Conservation (phyloP, 2,888 invertebrate genomes). For the Desoria tigrina region DNA sequence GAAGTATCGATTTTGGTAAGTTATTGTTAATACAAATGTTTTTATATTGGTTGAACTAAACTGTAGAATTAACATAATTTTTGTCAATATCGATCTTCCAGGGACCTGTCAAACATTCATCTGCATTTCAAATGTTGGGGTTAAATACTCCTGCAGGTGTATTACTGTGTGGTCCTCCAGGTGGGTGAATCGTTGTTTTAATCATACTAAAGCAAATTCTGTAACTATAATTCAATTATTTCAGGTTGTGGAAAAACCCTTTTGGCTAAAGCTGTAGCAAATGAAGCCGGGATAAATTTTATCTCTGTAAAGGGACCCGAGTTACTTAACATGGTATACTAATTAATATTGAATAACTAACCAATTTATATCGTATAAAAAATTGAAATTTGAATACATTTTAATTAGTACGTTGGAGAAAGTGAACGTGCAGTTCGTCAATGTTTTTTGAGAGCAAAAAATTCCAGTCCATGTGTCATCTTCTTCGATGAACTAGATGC, state of each 20-base stretch:
- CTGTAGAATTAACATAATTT: too few relatives aligned
- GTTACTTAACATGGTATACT: constrained; percentile 84
- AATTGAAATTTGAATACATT: too few relatives aligned
- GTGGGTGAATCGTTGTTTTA: constrained; percentile 62
- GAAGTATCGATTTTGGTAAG: constrained; percentile 81
- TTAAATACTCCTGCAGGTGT: constrained; percentile 83
- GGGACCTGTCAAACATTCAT: constrained; percentile 87
- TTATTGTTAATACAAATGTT: constrained; percentile 12
- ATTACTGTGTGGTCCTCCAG: constrained; percentile 93
- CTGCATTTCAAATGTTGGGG: constrained; percentile 75
- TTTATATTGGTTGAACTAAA: too few relatives aligned
- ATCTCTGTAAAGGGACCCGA: constrained; percentile 99
- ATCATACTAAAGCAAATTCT: too few relatives aligned
- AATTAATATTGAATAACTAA: too few relatives aligned
- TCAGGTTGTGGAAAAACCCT: constrained; percentile 71
- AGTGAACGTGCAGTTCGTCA: constrained; percentile 96
- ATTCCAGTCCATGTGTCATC: constrained; percentile 95
- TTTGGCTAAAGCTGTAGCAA: constrained; percentile 95
- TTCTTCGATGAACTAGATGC: constrained; percentile 99
- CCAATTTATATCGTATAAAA: too few relatives aligned
- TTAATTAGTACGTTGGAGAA: constrained; percentile 87
- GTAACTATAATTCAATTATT: constrained; percentile 39
- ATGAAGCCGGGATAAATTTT: constrained; percentile 97
- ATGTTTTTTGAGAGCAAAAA: constrained; percentile 89
- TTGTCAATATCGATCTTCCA: constrained; percentile 55